Percentiles rank a stretch among this genome's conserved stretches.
Evolutionary conservation across 2,797 vertebrate species (phyloP).

Genomic region (Toxotes lorentzi): DNA sequence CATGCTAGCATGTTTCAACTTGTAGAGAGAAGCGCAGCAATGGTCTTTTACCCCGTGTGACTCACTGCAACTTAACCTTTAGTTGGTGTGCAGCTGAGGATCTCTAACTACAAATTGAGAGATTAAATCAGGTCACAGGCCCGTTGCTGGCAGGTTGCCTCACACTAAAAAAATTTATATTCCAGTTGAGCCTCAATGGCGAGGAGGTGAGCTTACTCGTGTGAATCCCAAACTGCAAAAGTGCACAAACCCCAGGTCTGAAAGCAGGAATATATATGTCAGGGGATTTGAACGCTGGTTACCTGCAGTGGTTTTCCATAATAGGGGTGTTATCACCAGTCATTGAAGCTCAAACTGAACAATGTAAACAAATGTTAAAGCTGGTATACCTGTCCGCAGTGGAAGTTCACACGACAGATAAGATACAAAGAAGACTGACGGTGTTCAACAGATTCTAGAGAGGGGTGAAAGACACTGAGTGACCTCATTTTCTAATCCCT

Average conservation of each 20-base stretch:
- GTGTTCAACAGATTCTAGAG: neutral
- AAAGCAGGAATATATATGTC: conserved; percentile 14
- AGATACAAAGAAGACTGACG: conserved; percentile 29
- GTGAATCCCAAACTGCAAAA: conserved; percentile 15
- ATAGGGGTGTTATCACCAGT: conserved; percentile 25
- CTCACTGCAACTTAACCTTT: conserved; percentile 14
- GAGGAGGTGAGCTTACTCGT: neutral
- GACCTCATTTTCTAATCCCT: conserved; percentile 53
- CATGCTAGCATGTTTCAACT: neutral
- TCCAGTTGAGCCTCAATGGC: conserved; percentile 12
- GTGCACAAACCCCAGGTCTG: neutral
- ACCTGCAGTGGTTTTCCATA: conserved; percentile 43
- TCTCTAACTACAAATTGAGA: conserved; percentile 28
- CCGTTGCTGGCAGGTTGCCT: conserved; percentile 51
- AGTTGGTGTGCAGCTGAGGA: neutral
- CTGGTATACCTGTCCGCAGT: neutral
- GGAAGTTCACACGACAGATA: conserved; percentile 57
- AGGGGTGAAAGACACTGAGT: conserved; percentile 47
- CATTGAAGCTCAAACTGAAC: conserved; percentile 43
- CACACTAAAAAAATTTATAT: conserved; percentile 42
- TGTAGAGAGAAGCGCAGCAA: neutral
- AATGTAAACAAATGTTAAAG: conserved; percentile 73
- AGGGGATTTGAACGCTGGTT: conserved; percentile 61
- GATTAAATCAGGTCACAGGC: conserved; percentile 46
- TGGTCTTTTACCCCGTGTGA: neutral